Evolutionary conservation across 2,113 vertebrate genomes (phyloP), one percentile per base, ranked within the genome.

Genomic region (Nannobrachium achirus): DNA sequence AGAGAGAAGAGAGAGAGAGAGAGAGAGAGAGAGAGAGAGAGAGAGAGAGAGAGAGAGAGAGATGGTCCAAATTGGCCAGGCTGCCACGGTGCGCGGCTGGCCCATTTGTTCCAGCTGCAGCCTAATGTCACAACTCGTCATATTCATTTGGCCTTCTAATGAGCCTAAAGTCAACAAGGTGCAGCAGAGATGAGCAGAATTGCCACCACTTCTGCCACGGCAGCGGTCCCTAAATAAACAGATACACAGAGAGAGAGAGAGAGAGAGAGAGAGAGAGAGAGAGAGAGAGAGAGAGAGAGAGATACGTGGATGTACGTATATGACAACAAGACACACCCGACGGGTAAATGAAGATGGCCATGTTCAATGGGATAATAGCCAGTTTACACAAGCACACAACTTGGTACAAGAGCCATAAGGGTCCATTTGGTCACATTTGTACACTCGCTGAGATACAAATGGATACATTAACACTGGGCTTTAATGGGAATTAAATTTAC

Each of bases 41-140:
- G 42, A 42, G 60, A 50, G 58, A 55, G 25, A 33, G 33, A 59
- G 49, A 33, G 25, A 33, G 25, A 33, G 25, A 33, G 25, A 33
- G 25, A 33, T 33, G 25, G 41, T 10, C 11, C 7, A 86, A 88
- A 90, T 86, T 86, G 86, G 85, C 85, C 76, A 52, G 81, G 85
- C 80, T 67, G 76, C 63, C 76, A n/a, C 63, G 82, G 75, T 59
- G 82, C 86, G 84, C 73, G 89, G 83, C 82, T 89, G 82, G 84
- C 72, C 57, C 85, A 92, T 92, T 92, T 88, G 91, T 92, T 93
- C 89, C 91, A 92, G 91, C 88, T 87, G 90, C 76, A 88, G 83
- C 83, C 86, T 90, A 91, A 92, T 92, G 89, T 91, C 88, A 91
- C 82, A 91, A 90, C 89, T 90, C 80, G 86, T 93, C 91, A 92